These are phyloP conservation scores for Kryphioiulus occultus DNA, from an alignment of 2,888 invertebrate genomes.

Conservation along the genomic window DNA sequence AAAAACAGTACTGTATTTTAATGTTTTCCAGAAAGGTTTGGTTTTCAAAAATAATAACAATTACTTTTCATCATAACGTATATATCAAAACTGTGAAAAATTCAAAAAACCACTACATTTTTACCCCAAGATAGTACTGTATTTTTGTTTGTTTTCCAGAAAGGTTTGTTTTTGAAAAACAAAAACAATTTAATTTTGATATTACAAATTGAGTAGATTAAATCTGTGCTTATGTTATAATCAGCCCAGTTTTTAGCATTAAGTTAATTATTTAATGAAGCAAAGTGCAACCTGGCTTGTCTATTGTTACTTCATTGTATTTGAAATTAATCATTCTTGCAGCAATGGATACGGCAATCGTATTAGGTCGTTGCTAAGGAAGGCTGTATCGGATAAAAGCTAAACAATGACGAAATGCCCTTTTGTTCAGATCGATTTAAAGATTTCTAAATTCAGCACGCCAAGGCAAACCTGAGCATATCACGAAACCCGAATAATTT, in stretches of 20 bases:
- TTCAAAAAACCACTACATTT: too few species aligned
- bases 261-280: not conserved
- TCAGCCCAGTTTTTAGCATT: not conserved
- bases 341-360: not conserved
- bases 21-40: too few species aligned
- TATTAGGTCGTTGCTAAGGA: slow-evolving; percentile 7
- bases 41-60: too few species aligned
- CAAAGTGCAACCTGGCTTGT: not conserved
- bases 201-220: too few species aligned
- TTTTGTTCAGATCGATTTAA: not conserved
- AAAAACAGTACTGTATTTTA: too few species aligned
- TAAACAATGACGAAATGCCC: not conserved
- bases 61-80: too few species aligned
- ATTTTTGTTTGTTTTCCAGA: too few species aligned
- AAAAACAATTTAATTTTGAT: too few species aligned
- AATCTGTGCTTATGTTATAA: too few species aligned
- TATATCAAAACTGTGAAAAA: too few species aligned
- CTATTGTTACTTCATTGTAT: not conserved
- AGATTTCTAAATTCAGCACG: not conserved
- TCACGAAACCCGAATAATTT: not conserved
- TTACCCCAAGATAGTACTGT: too few species aligned
- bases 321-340: not conserved
- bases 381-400: not conserved
- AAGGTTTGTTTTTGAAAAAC: too few species aligned
- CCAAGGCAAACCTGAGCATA: not conserved